Evolutionary conservation across 2,888 invertebrate genomes (phyloP), one percentile per base, ranked within the genome.

Genomic region (Alcis repandata): DNA sequence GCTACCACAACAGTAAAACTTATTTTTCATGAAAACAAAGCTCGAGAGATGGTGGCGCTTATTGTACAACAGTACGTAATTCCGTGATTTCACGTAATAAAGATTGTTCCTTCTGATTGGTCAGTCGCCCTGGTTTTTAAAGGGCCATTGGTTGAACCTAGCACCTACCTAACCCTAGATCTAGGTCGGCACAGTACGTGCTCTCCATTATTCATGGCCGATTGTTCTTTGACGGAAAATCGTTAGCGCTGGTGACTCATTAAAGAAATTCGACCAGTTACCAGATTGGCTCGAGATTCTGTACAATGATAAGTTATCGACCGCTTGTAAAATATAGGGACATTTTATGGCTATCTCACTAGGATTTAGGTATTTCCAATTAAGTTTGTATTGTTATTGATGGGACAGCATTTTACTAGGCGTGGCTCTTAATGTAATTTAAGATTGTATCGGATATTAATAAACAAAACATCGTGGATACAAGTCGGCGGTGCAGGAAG

Each of bases 231-330:
- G 88, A 89, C 85, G 84, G 85, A 90, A 91, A 91, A 90, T 91
- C 88, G 89, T 90, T 91, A 89, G 79, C 75, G 64, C 75, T 72
- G 69, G 82, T 92, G 91, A 91, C 86, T 92, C 92, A 92, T 92
- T 91, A 89, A 89, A 91, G 86, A 90, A 86, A 85, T 84, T 80
- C 78, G 77, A 85, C 79, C 78, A 77, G 79, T 62, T 59, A 49
- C 61, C 13, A 59, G 63, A 68, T 71, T 68, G 66, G 57, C 68
- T 59, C 61, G 22, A 69, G 72, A 72, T 72, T 69, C 46, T 13
- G 65, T 64, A 43, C 20, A n/a, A 15, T 45, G 70, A 72, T 72
- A 68, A 68, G 59, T 59, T 68, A 65, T 66, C 48, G 38, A 36
- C 17, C 33, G 36, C 48, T 54, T 58, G 57, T 54, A 61, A 43